Percentiles rank a stretch among this genome's conserved stretches.
Conservation (phyloP, 2,888 invertebrate genomes). For the Drosophila rellima region DNA sequence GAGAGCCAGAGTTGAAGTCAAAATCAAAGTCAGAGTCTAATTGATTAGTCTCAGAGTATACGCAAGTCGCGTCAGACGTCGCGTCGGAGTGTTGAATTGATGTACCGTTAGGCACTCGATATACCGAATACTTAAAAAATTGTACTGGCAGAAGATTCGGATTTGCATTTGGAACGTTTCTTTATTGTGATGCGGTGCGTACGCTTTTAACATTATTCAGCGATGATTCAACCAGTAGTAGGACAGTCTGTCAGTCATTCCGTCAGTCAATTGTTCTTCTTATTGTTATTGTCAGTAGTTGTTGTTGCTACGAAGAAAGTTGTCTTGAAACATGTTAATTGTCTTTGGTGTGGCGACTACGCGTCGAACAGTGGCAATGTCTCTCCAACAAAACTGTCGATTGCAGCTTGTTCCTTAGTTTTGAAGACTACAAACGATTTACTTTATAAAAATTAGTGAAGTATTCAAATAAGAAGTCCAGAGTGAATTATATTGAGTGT, state of each 20-base stretch:
- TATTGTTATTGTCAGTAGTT: slow-evolving; percentile 21
- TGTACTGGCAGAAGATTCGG: slow-evolving; percentile 17
- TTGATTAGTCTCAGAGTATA: slow-evolving; percentile 66
- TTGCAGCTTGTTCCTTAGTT: not conserved
- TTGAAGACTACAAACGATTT: not conserved
- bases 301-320: slow-evolving; percentile 65
- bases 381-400: not conserved
- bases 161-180: slow-evolving; percentile 48
- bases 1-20: slow-evolving; percentile 5
- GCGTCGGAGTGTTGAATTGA: slow-evolving; percentile 9
- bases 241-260: slow-evolving; percentile 8
- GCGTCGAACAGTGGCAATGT: slow-evolving; percentile 5
- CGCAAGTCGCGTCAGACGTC: slow-evolving; percentile 44
- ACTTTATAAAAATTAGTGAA: no score
- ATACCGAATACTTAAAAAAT: not conserved
- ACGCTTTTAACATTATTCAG: not conserved
- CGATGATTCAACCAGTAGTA: slow-evolving; percentile 58
- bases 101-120: slow-evolving; percentile 25
- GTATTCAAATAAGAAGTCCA: not conserved
- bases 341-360: slow-evolving; percentile 35
- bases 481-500: no score
- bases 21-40: slow-evolving; percentile 45
- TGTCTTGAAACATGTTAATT: slow-evolving; percentile 75
- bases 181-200: slow-evolving; percentile 29
- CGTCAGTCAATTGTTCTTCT: slow-evolving; percentile 21